Base-by-base conservation (phyloP, 2,888 invertebrate genomes). In the Cheilosia grossa region DNA sequence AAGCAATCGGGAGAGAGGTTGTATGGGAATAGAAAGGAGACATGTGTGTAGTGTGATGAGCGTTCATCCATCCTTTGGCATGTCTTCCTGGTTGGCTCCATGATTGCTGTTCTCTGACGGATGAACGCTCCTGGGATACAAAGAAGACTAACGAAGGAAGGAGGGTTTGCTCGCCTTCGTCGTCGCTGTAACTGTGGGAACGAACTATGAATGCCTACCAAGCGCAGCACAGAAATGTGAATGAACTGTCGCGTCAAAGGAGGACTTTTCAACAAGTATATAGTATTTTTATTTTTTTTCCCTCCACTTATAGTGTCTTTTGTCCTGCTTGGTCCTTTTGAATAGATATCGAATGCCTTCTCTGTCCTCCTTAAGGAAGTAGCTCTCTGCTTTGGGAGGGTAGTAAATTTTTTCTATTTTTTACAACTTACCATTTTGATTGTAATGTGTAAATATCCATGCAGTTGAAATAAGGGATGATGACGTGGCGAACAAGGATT, bases 361-460 rank as follows among this genome's bases (percentile, higher is more conserved):
- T 66, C 79, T 70, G 40, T 80, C 74, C 2, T 6, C 13, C 51
- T 40, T 13, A 30, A 30, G 33, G 47, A 47, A 37, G 40, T 27
- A 47, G 33, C 9, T n/a, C 19, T 58, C n/a, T 5, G 15, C 59
- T 49, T 4, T 30, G 58, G 24, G 56, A 82, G 85, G 85, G 81
- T 85, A 77, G 85, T 85, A 85, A 53, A 77, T 75, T 61, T 54
- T 5, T 54, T 77, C 69, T 85, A 72, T 81, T 85, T 85, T 80
- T 85, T 85, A 85, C 85, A 85, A 85, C 85, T 96, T 82, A 86
- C 82, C 86, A 86, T 86, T 86, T 86, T 78, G 86, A 86, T 86
- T 86, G 86, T 86, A 86, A 86, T 73, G 81, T 86, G 86, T 86
- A 86, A 86, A 86, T 80, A 86, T 82, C 86, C 86, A 82, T 86